Evolutionary conservation across 2,888 invertebrate genomes (phyloP).

Genomic region (Drosophila kanekoi): DNA sequence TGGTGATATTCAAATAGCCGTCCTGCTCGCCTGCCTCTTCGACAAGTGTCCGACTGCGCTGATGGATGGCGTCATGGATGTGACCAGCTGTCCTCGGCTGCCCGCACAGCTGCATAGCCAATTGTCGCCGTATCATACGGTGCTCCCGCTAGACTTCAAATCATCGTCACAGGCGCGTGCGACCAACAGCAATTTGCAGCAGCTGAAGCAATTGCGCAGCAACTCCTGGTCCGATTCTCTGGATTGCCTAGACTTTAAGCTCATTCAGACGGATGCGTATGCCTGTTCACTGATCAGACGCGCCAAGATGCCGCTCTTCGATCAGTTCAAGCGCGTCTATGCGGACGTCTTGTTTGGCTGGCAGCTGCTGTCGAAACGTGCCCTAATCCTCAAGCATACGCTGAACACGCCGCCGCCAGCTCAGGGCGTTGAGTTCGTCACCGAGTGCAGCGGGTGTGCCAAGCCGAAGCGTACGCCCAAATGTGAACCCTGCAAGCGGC

Average conservation of each 20-base stretch:
- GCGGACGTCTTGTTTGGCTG: conserved; percentile 95
- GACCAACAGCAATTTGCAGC: conserved; percentile 89
- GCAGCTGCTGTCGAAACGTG: conserved; percentile 91
- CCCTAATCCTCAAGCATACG: conserved; percentile 90
- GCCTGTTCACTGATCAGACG: conserved; percentile 82
- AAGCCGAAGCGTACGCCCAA: conserved; percentile 89
- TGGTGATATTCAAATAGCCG: conserved; percentile 96
- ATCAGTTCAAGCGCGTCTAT: conserved; percentile 94
- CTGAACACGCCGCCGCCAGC: conserved; percentile 85
- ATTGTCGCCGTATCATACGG: conserved; percentile 92
- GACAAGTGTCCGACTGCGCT: conserved; percentile 87
- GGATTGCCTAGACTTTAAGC: conserved; percentile 86
- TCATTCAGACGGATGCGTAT: conserved; percentile 68
- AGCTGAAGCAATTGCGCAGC: conserved; percentile 90
- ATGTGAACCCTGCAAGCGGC: conserved; percentile 90
- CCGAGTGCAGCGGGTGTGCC: conserved; percentile 90
- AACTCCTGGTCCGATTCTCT: conserved; percentile 95
- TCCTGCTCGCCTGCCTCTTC: conserved; percentile 96
- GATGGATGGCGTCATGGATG: conserved; percentile 40
- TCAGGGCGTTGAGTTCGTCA: conserved; percentile 90
- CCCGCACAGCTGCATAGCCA: conserved; percentile 84
- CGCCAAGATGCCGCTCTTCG: conserved; percentile 87
- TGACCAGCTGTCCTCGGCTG: conserved; percentile 46
- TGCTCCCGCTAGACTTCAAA: conserved; percentile 92
- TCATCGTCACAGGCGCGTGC: conserved; percentile 85